These are phyloP conservation scores for Catocala nupta DNA, from an alignment of 2,888 invertebrate species.

Conservation along the genomic window DNA sequence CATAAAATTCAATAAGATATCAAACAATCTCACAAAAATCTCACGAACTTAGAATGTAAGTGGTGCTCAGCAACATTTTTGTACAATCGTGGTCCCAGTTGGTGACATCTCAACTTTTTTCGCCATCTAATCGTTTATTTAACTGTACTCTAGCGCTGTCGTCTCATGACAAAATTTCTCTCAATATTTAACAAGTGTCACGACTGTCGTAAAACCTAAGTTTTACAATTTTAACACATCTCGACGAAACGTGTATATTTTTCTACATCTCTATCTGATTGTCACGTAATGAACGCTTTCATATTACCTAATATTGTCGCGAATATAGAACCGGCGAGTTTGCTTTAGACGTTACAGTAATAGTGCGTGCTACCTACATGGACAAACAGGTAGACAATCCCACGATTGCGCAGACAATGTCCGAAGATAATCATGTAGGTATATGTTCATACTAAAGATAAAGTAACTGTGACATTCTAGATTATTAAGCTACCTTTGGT, in stretches of 20 bases:
- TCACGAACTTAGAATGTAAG: constrained; percentile 33
- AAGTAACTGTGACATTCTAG: constrained; percentile 4
- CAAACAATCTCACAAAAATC: constrained; percentile 26
- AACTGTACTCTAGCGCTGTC: constrained; percentile 50
- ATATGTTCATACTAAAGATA: constrained; percentile 7
- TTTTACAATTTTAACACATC: constrained; percentile 40
- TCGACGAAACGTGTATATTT: constrained; percentile 24
- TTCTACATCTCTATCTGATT: constrained; percentile 9
- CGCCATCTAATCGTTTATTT: constrained; percentile 56
- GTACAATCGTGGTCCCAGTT: constrained; percentile 35
- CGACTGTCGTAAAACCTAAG: constrained; percentile 37
- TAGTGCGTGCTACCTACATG: constrained; percentile 18
- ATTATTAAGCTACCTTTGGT: constrained; percentile 4
- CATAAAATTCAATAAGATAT: not conserved
- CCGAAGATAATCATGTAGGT: constrained; percentile 17
- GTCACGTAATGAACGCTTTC: constrained; percentile 31
- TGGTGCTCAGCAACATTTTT: constrained; percentile 42
- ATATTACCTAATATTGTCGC: constrained; percentile 32
- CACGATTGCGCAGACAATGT: constrained; percentile 15
- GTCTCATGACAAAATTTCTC: constrained; percentile 57
- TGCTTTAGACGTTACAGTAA: constrained; percentile 24
- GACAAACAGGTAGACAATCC: constrained; percentile 12
- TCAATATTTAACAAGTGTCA: constrained; percentile 50
- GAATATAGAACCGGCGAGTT: constrained; percentile 27
- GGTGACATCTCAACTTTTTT: constrained; percentile 48